Conservation (phyloP, 2,797 vertebrate genomes). For the Ctenopoma multispine region DNA sequence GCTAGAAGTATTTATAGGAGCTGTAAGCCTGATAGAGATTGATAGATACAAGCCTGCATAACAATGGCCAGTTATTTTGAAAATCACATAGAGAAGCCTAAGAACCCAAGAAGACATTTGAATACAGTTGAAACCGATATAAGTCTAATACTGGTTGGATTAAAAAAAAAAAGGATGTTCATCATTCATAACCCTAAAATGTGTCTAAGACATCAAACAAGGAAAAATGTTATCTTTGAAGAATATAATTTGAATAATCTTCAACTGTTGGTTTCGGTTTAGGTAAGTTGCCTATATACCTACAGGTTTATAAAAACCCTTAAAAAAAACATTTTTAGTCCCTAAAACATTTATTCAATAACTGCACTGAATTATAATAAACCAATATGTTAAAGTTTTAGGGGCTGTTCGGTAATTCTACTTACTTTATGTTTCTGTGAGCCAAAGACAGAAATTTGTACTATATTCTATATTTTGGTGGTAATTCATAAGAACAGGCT, state of each 20-base stretch:
- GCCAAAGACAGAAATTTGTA: too few species aligned
- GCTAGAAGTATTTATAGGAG: slow-evolving; percentile 48
- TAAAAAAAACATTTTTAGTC: slow-evolving; percentile 1
- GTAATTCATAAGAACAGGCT: too few species aligned
- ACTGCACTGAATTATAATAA: background rate
- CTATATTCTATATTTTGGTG: too few species aligned
- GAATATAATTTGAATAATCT: slow-evolving; percentile 2
- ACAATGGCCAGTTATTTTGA: slow-evolving; percentile 53
- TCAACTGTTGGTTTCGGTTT: background rate
- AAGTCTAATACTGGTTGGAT: slow-evolving; percentile 32
- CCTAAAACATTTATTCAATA: background rate
- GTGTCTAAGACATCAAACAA: background rate
- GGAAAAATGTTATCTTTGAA: background rate
- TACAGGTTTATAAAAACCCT: background rate
- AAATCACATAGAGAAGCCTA: slow-evolving; percentile 53
- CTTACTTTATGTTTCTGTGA: too few species aligned
- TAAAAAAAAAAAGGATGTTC: slow-evolving; percentile 25
- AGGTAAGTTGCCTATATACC: background rate
- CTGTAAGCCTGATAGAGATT: slow-evolving; percentile 46
- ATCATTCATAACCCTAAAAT: slow-evolving; percentile 1
- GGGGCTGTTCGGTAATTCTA: too few species aligned
- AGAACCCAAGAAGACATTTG: slow-evolving; percentile 31
- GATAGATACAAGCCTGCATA: slow-evolving; percentile 42
- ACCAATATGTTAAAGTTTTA: too few species aligned
- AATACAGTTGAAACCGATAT: slow-evolving; percentile 22